Conservation (phyloP, 2,113 vertebrate species). For the Percina caprodes region DNA sequence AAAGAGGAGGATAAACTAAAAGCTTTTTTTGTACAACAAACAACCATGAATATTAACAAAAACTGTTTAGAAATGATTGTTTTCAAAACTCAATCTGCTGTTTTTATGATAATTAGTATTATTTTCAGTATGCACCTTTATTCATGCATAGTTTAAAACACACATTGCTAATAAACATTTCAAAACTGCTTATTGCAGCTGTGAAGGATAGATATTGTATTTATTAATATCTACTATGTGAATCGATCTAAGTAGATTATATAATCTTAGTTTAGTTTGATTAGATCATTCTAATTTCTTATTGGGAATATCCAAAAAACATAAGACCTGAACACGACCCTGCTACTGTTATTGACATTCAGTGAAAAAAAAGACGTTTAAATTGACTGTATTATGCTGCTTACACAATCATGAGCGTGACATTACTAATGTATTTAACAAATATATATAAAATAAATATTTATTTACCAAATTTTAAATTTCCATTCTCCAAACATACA, state of each 20-base stretch:
- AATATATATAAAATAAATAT: too few species aligned
- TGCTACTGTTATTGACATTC: not conserved
- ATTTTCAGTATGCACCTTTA: not conserved
- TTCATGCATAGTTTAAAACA: not conserved
- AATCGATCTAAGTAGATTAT: not conserved
- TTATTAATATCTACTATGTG: not conserved
- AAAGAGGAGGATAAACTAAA: not conserved
- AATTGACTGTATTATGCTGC: not conserved
- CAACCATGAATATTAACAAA: not conserved
- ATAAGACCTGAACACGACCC: not conserved
- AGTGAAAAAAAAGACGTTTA: too few species aligned
- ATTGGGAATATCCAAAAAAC: not conserved
- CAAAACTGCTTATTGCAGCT: not conserved
- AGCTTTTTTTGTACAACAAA: not conserved
- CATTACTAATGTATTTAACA: too few species aligned
- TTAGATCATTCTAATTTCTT: not conserved
- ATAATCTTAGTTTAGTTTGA: not conserved
- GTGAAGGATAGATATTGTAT: not conserved
- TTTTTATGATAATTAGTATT: not conserved
- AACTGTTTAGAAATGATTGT: not conserved
- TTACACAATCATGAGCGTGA: too few species aligned
- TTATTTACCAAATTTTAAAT: too few species aligned
- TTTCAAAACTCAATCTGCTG: not conserved
- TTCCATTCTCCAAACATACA: too few species aligned
- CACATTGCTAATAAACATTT: not conserved